Conservation (phyloP, 2,888 invertebrate species). For the Leucophenga montana region DNA sequence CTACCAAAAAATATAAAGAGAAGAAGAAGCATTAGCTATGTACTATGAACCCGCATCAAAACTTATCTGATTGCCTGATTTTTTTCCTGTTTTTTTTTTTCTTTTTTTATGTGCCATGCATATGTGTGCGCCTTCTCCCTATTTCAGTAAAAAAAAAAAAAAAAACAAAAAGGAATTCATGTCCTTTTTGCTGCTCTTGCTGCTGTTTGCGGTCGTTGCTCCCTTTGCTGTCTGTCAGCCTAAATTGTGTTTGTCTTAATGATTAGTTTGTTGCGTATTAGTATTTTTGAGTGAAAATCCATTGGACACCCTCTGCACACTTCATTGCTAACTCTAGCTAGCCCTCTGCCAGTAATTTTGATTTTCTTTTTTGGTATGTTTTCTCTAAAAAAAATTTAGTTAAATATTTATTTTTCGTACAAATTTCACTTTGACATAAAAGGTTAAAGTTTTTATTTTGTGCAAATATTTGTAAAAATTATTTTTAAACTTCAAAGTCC, state of each 20-base stretch:
- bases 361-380: neutral
- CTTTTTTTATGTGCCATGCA: neutral
- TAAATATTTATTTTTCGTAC: neutral
- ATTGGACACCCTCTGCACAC: too few species aligned
- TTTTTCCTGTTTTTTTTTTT: slow-evolving; percentile 1
- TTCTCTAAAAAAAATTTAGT: neutral
- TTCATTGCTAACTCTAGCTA: too few species aligned
- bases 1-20: neutral
- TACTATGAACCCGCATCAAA: slow-evolving; percentile 12
- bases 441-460: neutral
- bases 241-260: slow-evolving; percentile 23
- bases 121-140: neutral
- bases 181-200: neutral
- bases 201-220: slow-evolving; percentile 20
- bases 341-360: too few species aligned
- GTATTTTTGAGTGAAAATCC: neutral
- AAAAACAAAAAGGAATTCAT: neutral
- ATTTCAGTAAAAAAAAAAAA: neutral
- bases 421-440: neutral
- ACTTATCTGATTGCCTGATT: slow-evolving; percentile 22
- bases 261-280: slow-evolving; percentile 8
- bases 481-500: neutral
- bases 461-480: slow-evolving; percentile 12
- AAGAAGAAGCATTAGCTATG: too few species aligned
- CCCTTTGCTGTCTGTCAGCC: neutral